Evolutionary conservation across 2,797 vertebrate species (phyloP), one percentile per base, ranked within the genome.

Genomic region (Melanotaenia trifasciata): DNA sequence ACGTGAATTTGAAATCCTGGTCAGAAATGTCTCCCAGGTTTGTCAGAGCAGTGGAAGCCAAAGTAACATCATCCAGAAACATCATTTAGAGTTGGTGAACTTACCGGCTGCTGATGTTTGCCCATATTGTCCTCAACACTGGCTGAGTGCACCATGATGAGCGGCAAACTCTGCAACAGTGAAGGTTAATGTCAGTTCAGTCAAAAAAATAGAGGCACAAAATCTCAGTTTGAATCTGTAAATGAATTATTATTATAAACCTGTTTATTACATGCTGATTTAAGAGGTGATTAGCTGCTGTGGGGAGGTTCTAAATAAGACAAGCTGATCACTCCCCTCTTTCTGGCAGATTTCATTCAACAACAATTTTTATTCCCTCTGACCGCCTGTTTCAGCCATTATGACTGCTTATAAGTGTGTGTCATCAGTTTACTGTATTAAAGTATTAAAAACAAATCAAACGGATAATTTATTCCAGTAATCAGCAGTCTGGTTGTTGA

Each of bases 71-170:
- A 26, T 13, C 0, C 36, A 7, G 2, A 24, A 13, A 5, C 38
- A 14, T 14, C 38, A 14, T 14, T 14, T 4, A 14, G 38, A 40
- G 12, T 5, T 1, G 38, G 38, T 36, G 73, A 66, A 89, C 89
- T 90, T 74, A 93, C 92, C 0, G 70, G 68, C 70, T 84, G 87
- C 28, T 64, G 87, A 13, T 62, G 70, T 54, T 69, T 66, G 74
- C 77, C 76, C 63, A 89, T 30, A 32, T 70, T 77, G 4, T 93
- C 93, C 7, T 93, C 91, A 7, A 91, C 62, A 1, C 92, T 93
- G 78, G 93, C 89, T 0, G 90, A 91, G 76, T 93, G 93, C 67
- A 94, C 93, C 70, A 93, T 6, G 74, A 93, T 93, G 58, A 84
- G 89, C 33, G 93, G 93, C 70, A 89, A 22, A 74, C 35, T 70